Conservation (phyloP, 2,797 vertebrate genomes). For the Diplodus puntazzo region DNA sequence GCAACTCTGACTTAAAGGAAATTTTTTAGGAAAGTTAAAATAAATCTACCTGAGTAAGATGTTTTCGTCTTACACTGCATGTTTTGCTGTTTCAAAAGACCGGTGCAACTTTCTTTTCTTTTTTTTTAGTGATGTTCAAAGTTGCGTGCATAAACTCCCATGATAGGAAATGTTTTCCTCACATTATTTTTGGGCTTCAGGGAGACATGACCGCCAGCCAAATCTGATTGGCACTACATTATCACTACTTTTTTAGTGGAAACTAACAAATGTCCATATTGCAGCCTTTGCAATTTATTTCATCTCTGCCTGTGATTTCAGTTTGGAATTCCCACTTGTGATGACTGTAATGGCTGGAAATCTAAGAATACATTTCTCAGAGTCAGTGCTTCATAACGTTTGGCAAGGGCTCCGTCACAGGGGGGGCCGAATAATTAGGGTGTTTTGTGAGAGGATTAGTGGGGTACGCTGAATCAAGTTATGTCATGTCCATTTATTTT, state of each 20-base stretch:
- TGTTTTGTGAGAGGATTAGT: conserved; percentile 11
- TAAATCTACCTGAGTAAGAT: conserved; percentile 1
- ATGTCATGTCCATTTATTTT: conserved; percentile 5
- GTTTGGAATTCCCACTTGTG: conserved; percentile 45
- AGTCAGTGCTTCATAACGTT: conserved; percentile 38
- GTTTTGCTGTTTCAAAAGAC: conserved; percentile 17
- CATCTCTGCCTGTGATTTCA: conserved; percentile 38
- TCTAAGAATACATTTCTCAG: conserved; percentile 21
- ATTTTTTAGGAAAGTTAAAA: not conserved
- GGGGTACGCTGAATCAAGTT: not conserved
- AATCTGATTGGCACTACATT: conserved; percentile 40
- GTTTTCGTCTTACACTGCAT: conserved; percentile 11
- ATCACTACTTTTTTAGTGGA: conserved; percentile 16
- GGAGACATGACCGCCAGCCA: conserved; percentile 28
- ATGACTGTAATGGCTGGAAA: conserved; percentile 37
- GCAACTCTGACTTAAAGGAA: not conserved
- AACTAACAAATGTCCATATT: conserved; percentile 35
- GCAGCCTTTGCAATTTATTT: conserved; percentile 45
- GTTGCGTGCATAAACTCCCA: conserved; percentile 41
- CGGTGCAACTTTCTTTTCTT: not conserved
- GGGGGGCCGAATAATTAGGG: conserved; percentile 3
- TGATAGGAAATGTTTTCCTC: conserved; percentile 18
- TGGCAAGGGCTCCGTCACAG: conserved; percentile 5
- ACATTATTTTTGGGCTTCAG: conserved; percentile 26
- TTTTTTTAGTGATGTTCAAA: conserved; percentile 17